Conservation (phyloP, 2,888 invertebrate species). For the Spisula solida region DNA sequence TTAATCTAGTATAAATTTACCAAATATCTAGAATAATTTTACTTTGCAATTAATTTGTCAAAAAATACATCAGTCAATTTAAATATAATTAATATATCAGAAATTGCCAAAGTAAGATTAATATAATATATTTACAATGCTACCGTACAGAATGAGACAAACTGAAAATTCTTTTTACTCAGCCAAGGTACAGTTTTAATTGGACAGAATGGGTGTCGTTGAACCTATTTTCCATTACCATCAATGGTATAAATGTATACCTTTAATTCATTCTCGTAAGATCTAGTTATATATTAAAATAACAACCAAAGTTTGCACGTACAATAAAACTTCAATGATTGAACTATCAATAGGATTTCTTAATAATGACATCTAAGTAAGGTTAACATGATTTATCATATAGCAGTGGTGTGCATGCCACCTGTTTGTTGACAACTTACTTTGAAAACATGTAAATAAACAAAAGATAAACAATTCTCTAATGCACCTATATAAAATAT, state of each 20-base stretch:
- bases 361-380: neutral
- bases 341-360: neutral
- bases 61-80: neutral
- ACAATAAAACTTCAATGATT: neutral
- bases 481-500: no score
- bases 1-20: no score
- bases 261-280: neutral
- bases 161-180: neutral
- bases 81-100: neutral
- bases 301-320: constrained; percentile 35
- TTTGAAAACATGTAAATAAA: neutral
- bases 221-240: neutral
- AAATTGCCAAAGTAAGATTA: neutral
- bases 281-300: constrained; percentile 12
- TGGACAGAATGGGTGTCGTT: neutral
- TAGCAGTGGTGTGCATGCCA: neutral
- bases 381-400: neutral
- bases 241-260: neutral
- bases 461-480: neutral
- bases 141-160: neutral
- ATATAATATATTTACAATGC: neutral
- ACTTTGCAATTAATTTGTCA: neutral
- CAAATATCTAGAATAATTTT: neutral
- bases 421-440: neutral
- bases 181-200: constrained; percentile 16